Conservation (phyloP, 2,888 invertebrate genomes). For the Dasypolia templi region DNA sequence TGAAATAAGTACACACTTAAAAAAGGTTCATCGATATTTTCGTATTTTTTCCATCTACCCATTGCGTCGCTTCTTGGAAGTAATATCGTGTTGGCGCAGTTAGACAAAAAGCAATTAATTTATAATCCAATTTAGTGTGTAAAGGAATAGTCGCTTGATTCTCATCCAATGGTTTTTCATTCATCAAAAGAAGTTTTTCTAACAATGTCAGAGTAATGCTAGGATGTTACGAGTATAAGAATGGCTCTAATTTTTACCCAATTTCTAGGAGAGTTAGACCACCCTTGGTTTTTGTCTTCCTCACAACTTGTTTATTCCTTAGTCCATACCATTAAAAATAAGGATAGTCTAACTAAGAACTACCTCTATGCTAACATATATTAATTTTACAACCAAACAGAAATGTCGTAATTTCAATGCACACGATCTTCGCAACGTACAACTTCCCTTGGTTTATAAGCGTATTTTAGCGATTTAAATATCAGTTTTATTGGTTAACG, state of each 20-base stretch:
- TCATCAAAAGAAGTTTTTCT: not conserved
- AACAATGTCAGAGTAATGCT: not conserved
- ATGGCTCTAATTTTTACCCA: not conserved
- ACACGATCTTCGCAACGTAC: too few relatives aligned
- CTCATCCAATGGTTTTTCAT: constrained; percentile 3
- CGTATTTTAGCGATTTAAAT: too few relatives aligned
- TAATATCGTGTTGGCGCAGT: constrained; percentile 4
- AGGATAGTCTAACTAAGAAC: not conserved
- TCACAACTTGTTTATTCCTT: not conserved
- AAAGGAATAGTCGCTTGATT: constrained; percentile 22
- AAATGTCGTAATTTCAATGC: not conserved
- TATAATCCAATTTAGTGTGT: constrained; percentile 32
- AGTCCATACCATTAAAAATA: too few relatives aligned
- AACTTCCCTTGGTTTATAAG: not conserved
- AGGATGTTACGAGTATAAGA: too few relatives aligned
- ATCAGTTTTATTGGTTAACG: not conserved
- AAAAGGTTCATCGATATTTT: constrained; percentile 16
- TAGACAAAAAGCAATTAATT: constrained; percentile 35
- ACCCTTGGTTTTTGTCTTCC: too few relatives aligned
- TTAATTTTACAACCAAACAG: not conserved
- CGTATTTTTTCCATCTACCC: not conserved
- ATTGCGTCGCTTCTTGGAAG: constrained; percentile 23
- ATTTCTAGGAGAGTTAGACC: not conserved
- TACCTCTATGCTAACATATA: not conserved
- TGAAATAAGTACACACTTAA: constrained; percentile 8